Evolutionary conservation across 2,888 invertebrate genomes (phyloP).

Genomic region (Ctena decussata): DNA sequence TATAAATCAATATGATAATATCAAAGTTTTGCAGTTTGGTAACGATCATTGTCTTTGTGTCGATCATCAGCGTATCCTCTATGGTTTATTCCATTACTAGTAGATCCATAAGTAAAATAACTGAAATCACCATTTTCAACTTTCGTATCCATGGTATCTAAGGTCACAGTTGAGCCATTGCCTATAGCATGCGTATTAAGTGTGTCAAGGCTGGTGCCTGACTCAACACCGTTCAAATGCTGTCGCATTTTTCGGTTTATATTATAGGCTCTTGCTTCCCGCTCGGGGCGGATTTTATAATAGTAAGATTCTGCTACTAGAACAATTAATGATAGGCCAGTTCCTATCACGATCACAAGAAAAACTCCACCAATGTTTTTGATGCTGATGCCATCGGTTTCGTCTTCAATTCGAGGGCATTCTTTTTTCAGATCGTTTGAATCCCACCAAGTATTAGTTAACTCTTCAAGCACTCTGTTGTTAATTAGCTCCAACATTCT

Average conservation of each 20-base stretch:
- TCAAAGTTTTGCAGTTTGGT: background rate
- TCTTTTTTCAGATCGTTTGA: slow-evolving; percentile 91
- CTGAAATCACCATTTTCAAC: background rate
- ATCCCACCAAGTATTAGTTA: slow-evolving; percentile 99
- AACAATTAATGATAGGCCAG: slow-evolving; percentile 96
- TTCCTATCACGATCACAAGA: slow-evolving; percentile 98
- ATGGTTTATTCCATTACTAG: background rate
- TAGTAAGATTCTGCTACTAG: slow-evolving; percentile 94
- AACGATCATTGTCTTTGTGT: too few relatives aligned
- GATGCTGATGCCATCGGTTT: slow-evolving; percentile 98
- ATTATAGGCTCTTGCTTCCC: slow-evolving; percentile 60
- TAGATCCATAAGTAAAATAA: background rate
- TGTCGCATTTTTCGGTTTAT: background rate
- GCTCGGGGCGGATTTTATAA: slow-evolving; percentile 75
- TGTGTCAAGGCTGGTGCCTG: background rate
- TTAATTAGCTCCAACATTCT: slow-evolving; percentile 98
- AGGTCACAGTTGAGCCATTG: background rate
- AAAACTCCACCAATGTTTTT: slow-evolving; percentile 99
- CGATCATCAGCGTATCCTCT: background rate
- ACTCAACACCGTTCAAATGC: background rate
- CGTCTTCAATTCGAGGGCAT: slow-evolving; percentile 95
- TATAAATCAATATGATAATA: too few relatives aligned
- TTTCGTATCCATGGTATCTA: background rate
- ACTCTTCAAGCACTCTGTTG: slow-evolving; percentile 95
- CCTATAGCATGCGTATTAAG: background rate